Base-by-base conservation (phyloP, 2,113 vertebrate species). In the Argyrosomus japonicus region DNA sequence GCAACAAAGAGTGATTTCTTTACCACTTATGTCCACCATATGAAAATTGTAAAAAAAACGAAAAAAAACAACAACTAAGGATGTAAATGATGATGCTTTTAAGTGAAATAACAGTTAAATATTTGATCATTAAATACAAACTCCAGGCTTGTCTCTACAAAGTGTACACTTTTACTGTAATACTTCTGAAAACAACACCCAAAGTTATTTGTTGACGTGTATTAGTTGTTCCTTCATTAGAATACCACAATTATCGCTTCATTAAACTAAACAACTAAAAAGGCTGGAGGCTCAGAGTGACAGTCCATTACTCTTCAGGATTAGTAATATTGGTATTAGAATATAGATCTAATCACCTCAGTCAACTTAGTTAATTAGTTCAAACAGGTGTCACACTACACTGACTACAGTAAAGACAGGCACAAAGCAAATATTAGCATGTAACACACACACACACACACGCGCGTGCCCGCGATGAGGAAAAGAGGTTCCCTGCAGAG, bases 301-400 rank as follows among this genome's bases (percentile, higher is more conserved):
- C 83, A 88, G 78, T 74, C 81, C 75, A 88, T 86, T 84, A 84
- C 58, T 63, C 76, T 36, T 23, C 67, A 50, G 78, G 71, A 82
- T 88, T 85, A 77, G 58, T 61, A 43, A 19, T 81, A 76, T 79
- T 80, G 83, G 75, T 80, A 67, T 67, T 70, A 82, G 75, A 84
- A 77, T 79, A 82, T 43, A 68, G 84, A 88, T 84, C 47, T 73
- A 79, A 82, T 82, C 75, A 79, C 48, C 48, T 61, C 51, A 77
- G 80, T 88, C 83, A 79, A 79, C 86, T 82, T 56, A 60, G 68
- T 80, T 82, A 84, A 87, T 77, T 82, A 71, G 71, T 78, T 87
- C 84, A 88, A 88, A 90, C 82, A 83, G 76, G 61, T 75, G 47
- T 77, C 71, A 54, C 5, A 68, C 71, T 72, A 50, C 58, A 74